Evolutionary conservation across 2,113 vertebrate genomes (phyloP).

Genomic region (Chunga burmeisteri): DNA sequence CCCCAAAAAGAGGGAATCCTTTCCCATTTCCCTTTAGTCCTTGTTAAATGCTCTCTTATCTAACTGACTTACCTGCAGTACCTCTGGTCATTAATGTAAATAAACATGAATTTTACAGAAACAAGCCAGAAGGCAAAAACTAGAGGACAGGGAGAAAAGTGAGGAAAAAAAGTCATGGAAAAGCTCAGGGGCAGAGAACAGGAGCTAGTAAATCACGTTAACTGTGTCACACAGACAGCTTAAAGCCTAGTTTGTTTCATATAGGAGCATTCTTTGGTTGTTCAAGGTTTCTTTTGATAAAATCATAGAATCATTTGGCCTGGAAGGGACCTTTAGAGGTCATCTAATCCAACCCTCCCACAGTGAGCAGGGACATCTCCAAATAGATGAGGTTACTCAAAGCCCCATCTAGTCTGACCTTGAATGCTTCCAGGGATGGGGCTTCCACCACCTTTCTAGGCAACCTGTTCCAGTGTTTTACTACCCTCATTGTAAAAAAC

Average conservation of each 20-base stretch:
- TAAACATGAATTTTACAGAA: neutral
- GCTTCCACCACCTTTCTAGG: no score
- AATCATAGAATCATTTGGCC: no score
- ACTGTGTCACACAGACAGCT: accelerated
- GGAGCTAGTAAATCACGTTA: neutral
- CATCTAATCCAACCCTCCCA: no score
- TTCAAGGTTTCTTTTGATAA: neutral
- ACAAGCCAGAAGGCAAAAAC: neutral
- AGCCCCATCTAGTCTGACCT: no score
- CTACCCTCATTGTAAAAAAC: no score
- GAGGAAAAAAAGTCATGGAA: neutral
- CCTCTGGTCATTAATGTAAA: neutral
- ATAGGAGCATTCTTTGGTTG: neutral
- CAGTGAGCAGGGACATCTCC: no score
- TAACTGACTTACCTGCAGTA: neutral
- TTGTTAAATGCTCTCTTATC: neutral
- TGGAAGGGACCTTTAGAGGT: no score
- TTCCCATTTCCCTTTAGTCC: neutral
- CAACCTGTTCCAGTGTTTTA: no score
- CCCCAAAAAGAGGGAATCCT: neutral
- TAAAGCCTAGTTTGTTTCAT: neutral
- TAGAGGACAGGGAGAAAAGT: neutral
- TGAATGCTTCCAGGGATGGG: no score
- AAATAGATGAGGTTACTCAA: no score
- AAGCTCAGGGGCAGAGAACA: neutral